Base-by-base conservation (phyloP, 2,888 invertebrate genomes). In the Hanleya hanleyi region DNA sequence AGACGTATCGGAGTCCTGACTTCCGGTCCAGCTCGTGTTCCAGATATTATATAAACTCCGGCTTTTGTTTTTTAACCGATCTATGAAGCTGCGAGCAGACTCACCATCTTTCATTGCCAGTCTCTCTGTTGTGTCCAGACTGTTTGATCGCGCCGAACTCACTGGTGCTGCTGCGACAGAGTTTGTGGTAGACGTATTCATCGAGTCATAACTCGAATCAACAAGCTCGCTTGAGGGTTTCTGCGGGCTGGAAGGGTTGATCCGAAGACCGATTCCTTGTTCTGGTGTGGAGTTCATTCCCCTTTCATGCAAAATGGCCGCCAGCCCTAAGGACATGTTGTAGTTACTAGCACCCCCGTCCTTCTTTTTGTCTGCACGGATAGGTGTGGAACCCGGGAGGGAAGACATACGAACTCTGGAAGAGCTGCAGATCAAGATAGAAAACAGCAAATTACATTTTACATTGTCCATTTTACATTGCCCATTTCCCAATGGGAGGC, bases 261-360 rank as follows among this genome's bases (percentile, higher is more conserved):
- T 57, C 57, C 57, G 18, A 18, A 57, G 26, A 18, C 57, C 64
- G n/a, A 64, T 37, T 4, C 64, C 64, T n/a, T 37, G 64, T 22
- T 64, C 64, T 12, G 38, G 38, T n/a, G 29, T 37, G 9, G 67
- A 37, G 50, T 26, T 50, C 32, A 94, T 94, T 61, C 95, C 95
- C 77, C 95, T 92, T 91, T 95, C 94, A 86, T 96, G 93, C 86
- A 97, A 88, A 93, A 96, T 93, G 83, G 95, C 94, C 22, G 95
- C 95, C 41, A 96, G 91, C 0, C 95, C 94, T 15, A 93, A 90
- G 0, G 94, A 94, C n/a, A 95, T 95, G 18, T 94, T 94, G 89
- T 94, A 95, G 1, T 95, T 95, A 71, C 94, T 94, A 6, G 86
- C 26, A 18, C 18, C 18, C 9, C 41, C 41, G 9, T 57, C 22